Evolutionary conservation across 2,888 invertebrate genomes (phyloP).

Genomic region (Bembecia ichneumoniformis): DNA sequence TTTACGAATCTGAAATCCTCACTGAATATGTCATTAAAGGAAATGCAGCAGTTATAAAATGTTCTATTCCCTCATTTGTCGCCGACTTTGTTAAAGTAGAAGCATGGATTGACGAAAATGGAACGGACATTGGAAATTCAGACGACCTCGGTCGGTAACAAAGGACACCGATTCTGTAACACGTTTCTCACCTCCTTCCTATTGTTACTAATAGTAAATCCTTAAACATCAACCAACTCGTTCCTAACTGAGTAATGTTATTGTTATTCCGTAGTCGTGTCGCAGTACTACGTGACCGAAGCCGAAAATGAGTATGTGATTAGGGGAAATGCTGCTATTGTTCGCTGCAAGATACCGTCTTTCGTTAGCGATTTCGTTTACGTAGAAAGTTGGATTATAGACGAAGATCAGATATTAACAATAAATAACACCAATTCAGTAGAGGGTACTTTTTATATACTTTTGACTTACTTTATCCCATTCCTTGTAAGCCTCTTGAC

Average conservation of each 20-base stretch:
- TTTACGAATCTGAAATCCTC: constrained; percentile 90
- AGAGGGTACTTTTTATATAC: constrained; percentile 60
- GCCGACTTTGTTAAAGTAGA: constrained; percentile 93
- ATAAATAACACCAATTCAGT: constrained; percentile 70
- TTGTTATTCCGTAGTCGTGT: constrained; percentile 77
- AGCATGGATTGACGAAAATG: constrained; percentile 81
- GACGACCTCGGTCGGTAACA: constrained; percentile 84
- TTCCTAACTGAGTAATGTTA: constrained; percentile 35
- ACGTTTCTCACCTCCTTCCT: background rate
- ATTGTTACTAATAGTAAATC: constrained; percentile 23
- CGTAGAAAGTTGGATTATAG: constrained; percentile 88
- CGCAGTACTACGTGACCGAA: constrained; percentile 91
- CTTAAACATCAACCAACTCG: constrained; percentile 35
- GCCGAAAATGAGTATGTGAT: constrained; percentile 96
- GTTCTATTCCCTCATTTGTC: constrained; percentile 92
- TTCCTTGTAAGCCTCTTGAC: constrained; percentile 1
- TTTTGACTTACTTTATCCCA: constrained; percentile 1
- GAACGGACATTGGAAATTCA: constrained; percentile 77
- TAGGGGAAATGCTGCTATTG: constrained; percentile 90
- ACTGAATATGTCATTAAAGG: constrained; percentile 92
- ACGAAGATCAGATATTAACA: constrained; percentile 77
- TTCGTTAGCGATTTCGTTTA: constrained; percentile 94
- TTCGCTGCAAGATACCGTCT: constrained; percentile 94
- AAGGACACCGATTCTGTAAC: constrained; percentile 26
- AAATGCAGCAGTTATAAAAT: constrained; percentile 89